Conservation (phyloP, 2,888 invertebrate species). For the Eupithecia tripunctaria region DNA sequence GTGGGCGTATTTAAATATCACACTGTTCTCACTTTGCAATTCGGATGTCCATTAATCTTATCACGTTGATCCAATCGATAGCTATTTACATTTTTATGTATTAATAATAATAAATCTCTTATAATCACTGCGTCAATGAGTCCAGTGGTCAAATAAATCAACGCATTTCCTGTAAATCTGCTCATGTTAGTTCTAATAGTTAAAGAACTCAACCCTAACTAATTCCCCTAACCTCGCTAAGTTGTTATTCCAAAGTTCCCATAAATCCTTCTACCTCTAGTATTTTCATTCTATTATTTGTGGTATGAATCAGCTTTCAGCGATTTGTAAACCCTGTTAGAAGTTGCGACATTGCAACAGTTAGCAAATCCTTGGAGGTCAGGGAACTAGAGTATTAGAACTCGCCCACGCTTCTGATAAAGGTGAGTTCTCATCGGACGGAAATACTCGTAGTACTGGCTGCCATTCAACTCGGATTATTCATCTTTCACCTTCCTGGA, state of each 20-base stretch:
- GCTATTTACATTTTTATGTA: not conserved
- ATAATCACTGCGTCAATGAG: not conserved
- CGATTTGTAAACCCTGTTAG: slow-evolving; percentile 35
- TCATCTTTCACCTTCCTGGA: slow-evolving; percentile 46
- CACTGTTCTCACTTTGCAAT: slow-evolving; percentile 52
- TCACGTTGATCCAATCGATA: slow-evolving; percentile 40
- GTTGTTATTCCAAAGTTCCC: not conserved
- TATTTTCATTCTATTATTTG: not conserved
- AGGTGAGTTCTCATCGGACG: slow-evolving; percentile 59
- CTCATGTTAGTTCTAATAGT: not conserved
- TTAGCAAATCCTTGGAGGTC: slow-evolving; percentile 65
- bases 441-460: slow-evolving; percentile 65
- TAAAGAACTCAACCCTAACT: not conserved
- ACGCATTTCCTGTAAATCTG: slow-evolving; percentile 3
- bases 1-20: slow-evolving; percentile 58
- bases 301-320: slow-evolving; percentile 43
- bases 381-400: slow-evolving; percentile 60
- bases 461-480: slow-evolving; percentile 63
- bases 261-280: not conserved
- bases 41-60: slow-evolving; percentile 35
- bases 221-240: not conserved
- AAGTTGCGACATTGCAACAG: slow-evolving; percentile 54
- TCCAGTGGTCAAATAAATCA: not conserved
- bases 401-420: slow-evolving; percentile 62
- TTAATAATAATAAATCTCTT: not conserved